These are phyloP conservation scores for Zoanthus sansibaricus DNA, from an alignment of 92 coral and sea anemone species.

Conservation along the genomic window DNA sequence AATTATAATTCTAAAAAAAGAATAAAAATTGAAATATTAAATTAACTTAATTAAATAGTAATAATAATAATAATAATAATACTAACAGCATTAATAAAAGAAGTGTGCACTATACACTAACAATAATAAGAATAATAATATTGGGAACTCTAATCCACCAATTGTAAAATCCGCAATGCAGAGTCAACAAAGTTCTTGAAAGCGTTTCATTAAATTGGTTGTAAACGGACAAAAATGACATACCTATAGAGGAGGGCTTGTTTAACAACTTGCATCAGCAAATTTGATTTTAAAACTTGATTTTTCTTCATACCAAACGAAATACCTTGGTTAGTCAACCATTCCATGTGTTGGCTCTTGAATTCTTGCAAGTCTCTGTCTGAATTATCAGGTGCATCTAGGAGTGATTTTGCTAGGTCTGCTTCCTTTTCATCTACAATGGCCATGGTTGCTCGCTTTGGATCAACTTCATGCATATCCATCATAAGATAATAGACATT, in stretches of 20 bases:
- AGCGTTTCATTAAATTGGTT: too few species aligned
- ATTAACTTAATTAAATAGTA: too few species aligned
- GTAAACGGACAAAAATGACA: not conserved
- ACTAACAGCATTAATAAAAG: too few species aligned
- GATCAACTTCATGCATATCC: slow-evolving; percentile 45
- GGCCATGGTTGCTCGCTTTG: slow-evolving; percentile 46
- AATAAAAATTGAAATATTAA: not conserved
- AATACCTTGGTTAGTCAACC: slow-evolving; percentile 41
- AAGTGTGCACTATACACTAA: too few species aligned
- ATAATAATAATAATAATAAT: too few species aligned
- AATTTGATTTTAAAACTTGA: not conserved
- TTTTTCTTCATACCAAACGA: slow-evolving; percentile 31
- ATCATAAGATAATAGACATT: slow-evolving; percentile 56
- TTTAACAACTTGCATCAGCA: slow-evolving; percentile 58
- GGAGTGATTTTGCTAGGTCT: slow-evolving; percentile 39
- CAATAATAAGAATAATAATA: too few species aligned
- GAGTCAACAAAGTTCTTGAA: too few species aligned
- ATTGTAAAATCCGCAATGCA: too few species aligned
- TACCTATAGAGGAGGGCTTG: slow-evolving; percentile 63
- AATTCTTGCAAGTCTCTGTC: slow-evolving; percentile 36
- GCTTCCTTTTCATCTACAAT: slow-evolving; percentile 45
- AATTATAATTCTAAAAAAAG: too few species aligned
- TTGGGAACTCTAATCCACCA: too few species aligned
- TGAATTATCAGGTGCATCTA: not conserved
- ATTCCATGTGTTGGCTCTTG: slow-evolving; percentile 50